Conservation (phyloP, 2,113 vertebrate genomes). For the Neotragus pygmaeus region DNA sequence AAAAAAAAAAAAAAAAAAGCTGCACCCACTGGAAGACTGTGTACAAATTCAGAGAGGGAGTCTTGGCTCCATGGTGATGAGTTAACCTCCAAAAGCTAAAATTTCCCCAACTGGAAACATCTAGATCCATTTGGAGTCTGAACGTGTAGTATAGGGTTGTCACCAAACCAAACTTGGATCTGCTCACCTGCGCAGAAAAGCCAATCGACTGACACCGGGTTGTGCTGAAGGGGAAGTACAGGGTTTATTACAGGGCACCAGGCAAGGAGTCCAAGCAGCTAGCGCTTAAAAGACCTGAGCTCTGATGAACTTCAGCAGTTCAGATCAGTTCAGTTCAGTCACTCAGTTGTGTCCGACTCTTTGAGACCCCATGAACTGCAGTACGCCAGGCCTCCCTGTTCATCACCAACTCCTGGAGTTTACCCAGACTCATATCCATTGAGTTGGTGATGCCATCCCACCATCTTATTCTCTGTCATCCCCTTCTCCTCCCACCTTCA, state of each 20-base stretch:
- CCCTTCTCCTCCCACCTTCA: neutral
- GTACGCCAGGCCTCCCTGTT: neutral
- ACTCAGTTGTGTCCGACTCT: neutral
- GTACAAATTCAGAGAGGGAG: neutral
- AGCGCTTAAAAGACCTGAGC: neutral
- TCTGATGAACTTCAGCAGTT: neutral
- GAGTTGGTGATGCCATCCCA: neutral
- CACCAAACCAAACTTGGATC: neutral
- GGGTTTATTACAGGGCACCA: neutral
- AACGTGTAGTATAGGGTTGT: rapidly evolving
- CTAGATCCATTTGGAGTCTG: neutral
- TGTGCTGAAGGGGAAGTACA: neutral
- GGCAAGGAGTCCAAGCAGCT: neutral
- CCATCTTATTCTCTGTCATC: neutral
- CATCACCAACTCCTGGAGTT: neutral
- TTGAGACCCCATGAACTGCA: neutral
- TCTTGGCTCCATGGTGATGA: neutral
- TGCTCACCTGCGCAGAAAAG: neutral
- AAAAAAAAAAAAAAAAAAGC: neutral
- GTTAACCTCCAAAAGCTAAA: neutral
- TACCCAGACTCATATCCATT: neutral
- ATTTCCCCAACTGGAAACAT: neutral
- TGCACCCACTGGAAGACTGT: neutral
- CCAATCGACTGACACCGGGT: neutral
- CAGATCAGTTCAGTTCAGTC: neutral